A percentile compares a stretch with the other conserved stretches of the same genome.
Evolutionary conservation across 1,140 invertebrate species (phyloP).

Genomic region (Drosophila bocki): DNA sequence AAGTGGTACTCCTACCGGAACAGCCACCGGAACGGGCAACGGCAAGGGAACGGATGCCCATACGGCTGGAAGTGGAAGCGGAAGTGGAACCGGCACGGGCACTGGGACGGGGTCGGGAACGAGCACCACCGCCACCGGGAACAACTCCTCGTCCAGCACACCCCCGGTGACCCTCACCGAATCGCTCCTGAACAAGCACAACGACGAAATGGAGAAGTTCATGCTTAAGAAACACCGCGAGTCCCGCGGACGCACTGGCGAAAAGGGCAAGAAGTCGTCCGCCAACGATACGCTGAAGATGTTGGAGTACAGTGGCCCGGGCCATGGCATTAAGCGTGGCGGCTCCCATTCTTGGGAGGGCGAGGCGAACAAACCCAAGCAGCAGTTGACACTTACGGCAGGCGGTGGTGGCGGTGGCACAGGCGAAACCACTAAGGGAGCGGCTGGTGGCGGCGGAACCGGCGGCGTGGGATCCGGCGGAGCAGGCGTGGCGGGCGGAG

Average conservation of each 20-base stretch:
- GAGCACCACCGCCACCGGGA: background rate
- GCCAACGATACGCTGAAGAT: conserved; percentile 70
- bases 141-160: background rate
- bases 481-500: conserved; percentile 23
- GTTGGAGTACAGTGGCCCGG: conserved; percentile 82
- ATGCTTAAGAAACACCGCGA: conserved; percentile 90
- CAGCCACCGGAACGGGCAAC: background rate
- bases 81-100: conserved; percentile 5
- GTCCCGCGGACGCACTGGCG: conserved; percentile 86
- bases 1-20: background rate
- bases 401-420: background rate
- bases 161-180: conserved; percentile 87
- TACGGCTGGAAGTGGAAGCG: background rate
- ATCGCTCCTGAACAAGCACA: conserved; percentile 89
- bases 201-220: conserved; percentile 91
- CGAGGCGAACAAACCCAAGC: conserved; percentile 86
- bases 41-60: background rate
- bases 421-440: background rate
- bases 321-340: conserved; percentile 87
- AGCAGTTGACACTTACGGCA: conserved; percentile 79
- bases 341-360: conserved; percentile 87
- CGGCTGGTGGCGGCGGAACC: background rate
- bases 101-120: background rate
- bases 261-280: conserved; percentile 82
- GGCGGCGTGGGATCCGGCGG: conserved; percentile 13